Evolutionary conservation across 2,113 vertebrate species (phyloP).

Genomic region (Bufo bufo): DNA sequence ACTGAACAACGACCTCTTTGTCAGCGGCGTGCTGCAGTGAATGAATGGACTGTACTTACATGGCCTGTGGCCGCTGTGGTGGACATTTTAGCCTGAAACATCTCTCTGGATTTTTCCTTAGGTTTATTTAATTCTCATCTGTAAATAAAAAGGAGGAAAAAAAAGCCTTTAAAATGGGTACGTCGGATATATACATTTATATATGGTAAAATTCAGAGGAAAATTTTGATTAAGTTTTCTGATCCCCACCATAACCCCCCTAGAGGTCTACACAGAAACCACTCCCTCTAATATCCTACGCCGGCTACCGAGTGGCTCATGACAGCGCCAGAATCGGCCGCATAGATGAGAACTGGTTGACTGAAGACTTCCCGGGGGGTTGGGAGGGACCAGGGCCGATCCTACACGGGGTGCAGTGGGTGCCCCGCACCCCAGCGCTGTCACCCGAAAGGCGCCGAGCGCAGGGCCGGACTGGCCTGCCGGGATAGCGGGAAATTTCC

Average conservation of each 20-base stretch:
- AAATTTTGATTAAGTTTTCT: too few species aligned
- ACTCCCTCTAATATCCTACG: background rate
- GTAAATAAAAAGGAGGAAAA: background rate
- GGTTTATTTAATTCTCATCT: slow-evolving; percentile 43
- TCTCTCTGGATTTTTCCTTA: slow-evolving; percentile 7
- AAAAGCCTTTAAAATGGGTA: background rate
- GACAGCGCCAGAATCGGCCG: too few species aligned
- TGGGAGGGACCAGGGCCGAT: too few species aligned
- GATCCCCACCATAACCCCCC: background rate
- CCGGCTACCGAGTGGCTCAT: background rate
- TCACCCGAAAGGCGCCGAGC: too few species aligned
- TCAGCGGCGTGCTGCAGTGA: background rate
- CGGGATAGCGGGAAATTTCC: too few species aligned
- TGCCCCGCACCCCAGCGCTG: too few species aligned
- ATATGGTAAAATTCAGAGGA: too few species aligned
- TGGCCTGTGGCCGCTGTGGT: slow-evolving; percentile 34
- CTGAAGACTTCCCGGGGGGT: background rate
- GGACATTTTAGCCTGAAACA: slow-evolving; percentile 55
- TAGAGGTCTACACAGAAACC: background rate
- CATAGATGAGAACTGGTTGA: background rate
- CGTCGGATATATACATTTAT: background rate
- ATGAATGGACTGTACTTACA: slow-evolving; percentile 41
- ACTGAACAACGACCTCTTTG: background rate
- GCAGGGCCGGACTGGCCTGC: too few species aligned
- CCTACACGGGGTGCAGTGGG: too few species aligned